phyloP scores from a whole-genome alignment of 37 sponge, comb jelly and placozoan genomes.

The Theonella swinhoei region DNA sequence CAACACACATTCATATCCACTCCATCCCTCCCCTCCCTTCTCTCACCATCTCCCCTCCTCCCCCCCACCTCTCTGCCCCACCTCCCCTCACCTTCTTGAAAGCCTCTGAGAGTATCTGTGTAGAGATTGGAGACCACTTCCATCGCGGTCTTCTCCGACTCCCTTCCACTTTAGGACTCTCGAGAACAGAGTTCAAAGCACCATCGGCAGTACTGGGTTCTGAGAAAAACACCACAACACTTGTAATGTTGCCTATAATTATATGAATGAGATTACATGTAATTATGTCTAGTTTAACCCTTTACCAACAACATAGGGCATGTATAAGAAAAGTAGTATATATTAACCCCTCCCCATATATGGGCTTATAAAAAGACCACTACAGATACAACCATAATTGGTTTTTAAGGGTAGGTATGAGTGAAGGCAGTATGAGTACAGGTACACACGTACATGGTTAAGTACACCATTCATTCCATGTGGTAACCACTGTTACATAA shows the following conservation, averaged over 20 bases:
- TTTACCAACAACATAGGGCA: background rate
- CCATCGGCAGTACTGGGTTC: conserved; percentile 45
- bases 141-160: conserved; percentile 63
- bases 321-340: no score
- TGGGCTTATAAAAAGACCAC: no score
- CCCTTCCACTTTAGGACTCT: conserved; percentile 60
- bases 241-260: no score
- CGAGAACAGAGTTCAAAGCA: conserved; percentile 48
- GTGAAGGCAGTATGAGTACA: no score
- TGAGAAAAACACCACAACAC: no score
- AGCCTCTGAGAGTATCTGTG: conserved; percentile 70
- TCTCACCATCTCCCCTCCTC: background rate
- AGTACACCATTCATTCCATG: no score
- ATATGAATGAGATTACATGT: no score
- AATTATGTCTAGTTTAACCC: background rate
- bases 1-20: background rate
- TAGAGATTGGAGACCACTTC: conserved; percentile 74
- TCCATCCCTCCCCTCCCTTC: background rate
- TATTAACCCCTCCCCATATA: no score
- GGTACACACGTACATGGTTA: no score
- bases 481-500: no score
- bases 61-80: background rate
- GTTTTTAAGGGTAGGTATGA: no score
- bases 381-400: no score
- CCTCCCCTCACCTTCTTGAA: conserved; percentile 57